Base-by-base conservation (phyloP, 2,797 vertebrate genomes). In the Pitangus sulphuratus region DNA sequence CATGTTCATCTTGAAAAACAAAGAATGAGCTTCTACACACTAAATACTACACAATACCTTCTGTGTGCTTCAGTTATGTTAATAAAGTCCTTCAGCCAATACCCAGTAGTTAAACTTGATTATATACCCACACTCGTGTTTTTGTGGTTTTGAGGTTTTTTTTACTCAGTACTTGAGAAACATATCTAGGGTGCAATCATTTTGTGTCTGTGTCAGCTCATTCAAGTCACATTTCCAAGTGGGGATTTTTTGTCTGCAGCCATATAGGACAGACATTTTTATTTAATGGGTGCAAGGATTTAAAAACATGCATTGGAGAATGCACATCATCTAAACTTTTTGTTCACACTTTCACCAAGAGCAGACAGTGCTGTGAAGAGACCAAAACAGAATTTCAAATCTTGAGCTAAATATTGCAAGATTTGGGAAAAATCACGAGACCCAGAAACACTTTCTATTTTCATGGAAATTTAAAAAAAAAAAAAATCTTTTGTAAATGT, bases 121-220 rank as follows among this genome's bases (percentile, higher is more conserved):
- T 28, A n/a, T 20, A 30, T 37, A 48, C 6, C 2, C 16, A 37
- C 9, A 66, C 65, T 22, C 30, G 12, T 89, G 24, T 26, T 61
- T 40, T 71, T 33, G 25, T 12, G 13, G 10, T 66, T 31, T 25
- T 22, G 57, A 25, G 56, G 31, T 47, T 76, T 16, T 16, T 87
- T 87, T 91, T 25, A 50, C 21, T 35, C 20, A 3, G 13, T 51
- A 45, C 51, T 57, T 75, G 22, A 53, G n/a, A 81, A 81, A 72
- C 17, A 20, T 3, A 42, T 14, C 19, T 28, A 22, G 3, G 17
- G 25, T 31, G 18, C 17, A 26, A 53, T 17, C 0, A 42, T 62
- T 58, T 90, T 80, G 56, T 61, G 3, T 74, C 17, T 54, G 3
- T 57, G 8, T 74, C 9, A 37, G 20, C 68, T 77, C 30, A 48